Conservation (phyloP, 2,113 vertebrate species). For the Corythaeola cristata region DNA sequence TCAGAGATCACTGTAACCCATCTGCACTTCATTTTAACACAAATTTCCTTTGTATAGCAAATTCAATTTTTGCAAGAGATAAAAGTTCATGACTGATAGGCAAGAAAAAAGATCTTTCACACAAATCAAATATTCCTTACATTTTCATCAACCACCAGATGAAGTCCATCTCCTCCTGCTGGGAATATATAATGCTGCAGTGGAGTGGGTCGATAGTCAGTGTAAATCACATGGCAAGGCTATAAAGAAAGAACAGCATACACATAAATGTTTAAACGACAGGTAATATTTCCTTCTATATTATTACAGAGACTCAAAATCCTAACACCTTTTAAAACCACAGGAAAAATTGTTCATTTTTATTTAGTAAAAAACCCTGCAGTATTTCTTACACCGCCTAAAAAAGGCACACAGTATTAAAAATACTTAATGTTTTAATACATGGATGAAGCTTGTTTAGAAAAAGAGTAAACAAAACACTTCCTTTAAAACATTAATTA, state of each 20-base stretch:
- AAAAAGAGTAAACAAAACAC: background rate
- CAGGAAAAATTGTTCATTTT: background rate
- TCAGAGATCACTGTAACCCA: background rate
- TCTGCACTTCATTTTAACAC: background rate
- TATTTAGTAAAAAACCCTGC: background rate
- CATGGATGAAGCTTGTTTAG: background rate
- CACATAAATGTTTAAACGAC: background rate
- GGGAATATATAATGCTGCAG: constrained; percentile 98
- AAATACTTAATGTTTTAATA: background rate
- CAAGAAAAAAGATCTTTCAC: background rate
- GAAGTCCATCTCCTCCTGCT: constrained; percentile 96
- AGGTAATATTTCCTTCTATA: background rate
- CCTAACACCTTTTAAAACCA: background rate
- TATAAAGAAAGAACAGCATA: constrained; percentile 50
- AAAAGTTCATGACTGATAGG: background rate
- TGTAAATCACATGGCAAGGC: constrained; percentile 98
- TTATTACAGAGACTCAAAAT: background rate
- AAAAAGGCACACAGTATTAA: background rate
- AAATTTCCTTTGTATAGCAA: background rate
- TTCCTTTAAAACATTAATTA: background rate
- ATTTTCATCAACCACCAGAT: constrained; percentile 97
- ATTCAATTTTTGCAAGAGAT: background rate
- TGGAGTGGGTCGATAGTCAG: constrained; percentile 95
- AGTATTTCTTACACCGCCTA: background rate
- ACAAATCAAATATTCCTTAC: constrained; percentile 74